Conservation (phyloP, 2,797 vertebrate genomes). For the Mus caroli region DNA sequence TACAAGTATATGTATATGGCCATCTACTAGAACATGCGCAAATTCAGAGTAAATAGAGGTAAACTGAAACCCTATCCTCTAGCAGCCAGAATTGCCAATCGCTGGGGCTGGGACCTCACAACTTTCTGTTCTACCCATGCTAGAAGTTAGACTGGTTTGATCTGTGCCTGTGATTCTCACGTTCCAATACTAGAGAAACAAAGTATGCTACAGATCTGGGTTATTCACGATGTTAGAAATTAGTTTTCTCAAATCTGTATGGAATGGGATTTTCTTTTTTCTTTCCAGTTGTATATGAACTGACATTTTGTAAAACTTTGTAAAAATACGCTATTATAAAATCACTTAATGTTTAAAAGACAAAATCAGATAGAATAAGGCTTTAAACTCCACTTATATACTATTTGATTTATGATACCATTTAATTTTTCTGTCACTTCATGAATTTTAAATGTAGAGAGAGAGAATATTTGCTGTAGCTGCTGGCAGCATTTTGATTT, state of each 20-base stretch:
- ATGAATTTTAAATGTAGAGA: conserved; percentile 77
- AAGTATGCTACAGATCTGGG: background rate
- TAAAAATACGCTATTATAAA: conserved; percentile 43
- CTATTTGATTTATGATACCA: conserved; percentile 67
- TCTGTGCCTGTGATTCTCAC: background rate
- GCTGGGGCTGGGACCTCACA: background rate
- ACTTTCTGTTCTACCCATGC: background rate
- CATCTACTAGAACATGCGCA: background rate
- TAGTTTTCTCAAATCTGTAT: background rate
- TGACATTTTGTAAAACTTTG: background rate
- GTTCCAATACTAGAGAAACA: background rate
- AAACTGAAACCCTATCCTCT: background rate
- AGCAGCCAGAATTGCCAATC: background rate
- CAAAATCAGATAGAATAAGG: background rate
- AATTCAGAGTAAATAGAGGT: background rate
- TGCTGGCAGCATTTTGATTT: conserved; percentile 69
- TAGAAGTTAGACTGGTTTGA: background rate
- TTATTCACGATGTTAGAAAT: background rate
- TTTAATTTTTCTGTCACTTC: conserved; percentile 80
- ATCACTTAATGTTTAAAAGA: conserved; percentile 66
- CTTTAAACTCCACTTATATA: conserved; percentile 60
- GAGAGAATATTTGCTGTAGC: conserved; percentile 54
- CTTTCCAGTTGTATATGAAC: conserved; percentile 23
- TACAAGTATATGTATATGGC: background rate
- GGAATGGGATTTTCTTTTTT: background rate